Percentiles rank a stretch among this genome's conserved stretches.
Conservation (phyloP, 92 coral and sea anemone genomes). For the Palythoa heliodiscus region DNA sequence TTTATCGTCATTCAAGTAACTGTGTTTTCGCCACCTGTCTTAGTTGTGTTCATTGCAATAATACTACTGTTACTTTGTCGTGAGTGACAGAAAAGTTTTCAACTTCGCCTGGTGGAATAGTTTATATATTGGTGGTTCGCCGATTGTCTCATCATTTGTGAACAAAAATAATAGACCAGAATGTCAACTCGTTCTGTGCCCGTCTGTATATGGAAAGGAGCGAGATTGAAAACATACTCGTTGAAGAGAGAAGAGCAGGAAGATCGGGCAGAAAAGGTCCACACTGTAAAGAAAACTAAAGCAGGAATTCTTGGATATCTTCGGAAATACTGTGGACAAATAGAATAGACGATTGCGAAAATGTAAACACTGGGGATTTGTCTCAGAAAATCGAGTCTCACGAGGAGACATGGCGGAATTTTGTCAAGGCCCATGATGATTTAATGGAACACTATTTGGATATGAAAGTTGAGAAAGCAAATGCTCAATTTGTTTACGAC, state of each 20-base stretch:
- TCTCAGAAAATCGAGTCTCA: conserved; percentile 24
- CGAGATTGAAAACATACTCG: conserved; percentile 32
- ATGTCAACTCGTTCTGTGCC: conserved; percentile 51
- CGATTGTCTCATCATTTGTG: background rate
- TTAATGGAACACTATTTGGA: conserved; percentile 22
- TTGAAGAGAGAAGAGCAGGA: conserved; percentile 37
- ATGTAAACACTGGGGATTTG: conserved; percentile 31
- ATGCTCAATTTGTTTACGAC: conserved; percentile 39
- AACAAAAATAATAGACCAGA: background rate
- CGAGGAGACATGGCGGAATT: conserved; percentile 49
- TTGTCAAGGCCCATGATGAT: conserved; percentile 24
- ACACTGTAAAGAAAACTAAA: conserved; percentile 40
- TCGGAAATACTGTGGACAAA: conserved; percentile 23
- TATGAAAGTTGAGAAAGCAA: background rate
- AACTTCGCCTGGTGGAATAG: conserved; percentile 9
- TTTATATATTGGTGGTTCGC: background rate
- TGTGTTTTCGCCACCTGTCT: background rate
- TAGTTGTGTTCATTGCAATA: background rate
- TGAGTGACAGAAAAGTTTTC: conserved; percentile 31
- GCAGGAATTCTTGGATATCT: conserved; percentile 36
- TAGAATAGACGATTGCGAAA: background rate
- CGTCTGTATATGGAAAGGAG: conserved; percentile 32
- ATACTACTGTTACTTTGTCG: background rate
- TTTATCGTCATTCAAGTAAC: no score
- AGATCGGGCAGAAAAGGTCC: conserved; percentile 42